Base-by-base conservation (phyloP, 2,888 invertebrate species). In the Drosophila meridionalis region DNA sequence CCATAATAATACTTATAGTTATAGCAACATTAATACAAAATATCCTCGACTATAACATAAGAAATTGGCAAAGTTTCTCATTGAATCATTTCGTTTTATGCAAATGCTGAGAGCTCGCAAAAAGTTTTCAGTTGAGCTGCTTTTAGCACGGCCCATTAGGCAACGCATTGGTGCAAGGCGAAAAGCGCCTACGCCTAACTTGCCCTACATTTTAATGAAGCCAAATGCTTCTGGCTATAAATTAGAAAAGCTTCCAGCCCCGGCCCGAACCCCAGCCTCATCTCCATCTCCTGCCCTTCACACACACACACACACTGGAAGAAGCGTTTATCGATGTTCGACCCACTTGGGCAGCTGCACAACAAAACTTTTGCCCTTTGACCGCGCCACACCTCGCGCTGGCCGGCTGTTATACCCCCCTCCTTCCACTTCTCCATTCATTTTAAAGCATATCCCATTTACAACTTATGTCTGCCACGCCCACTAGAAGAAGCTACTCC, bases 81-180 rank as follows among this genome's bases (percentile, higher is more conserved):
- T 20, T 69, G 42, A 45, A 38, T 14, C 36, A 34, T 59, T 63
- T 40, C 38, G 32, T 53, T 57, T 62, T 50, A 85, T 89, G 84
- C 82, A 85, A 89, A 85, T 85, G 71, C 28, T 28, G 53, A 68
- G 55, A 50, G 61, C 56, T 69, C 40, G 50, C 28, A n/a, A 60
- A 83, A 84, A 87, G 73, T 89, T 89, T 85, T 82, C 87, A 87
- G 85, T 87, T 80, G 68, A 89, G 82, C 72, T 73, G 75, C 80
- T 85, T 80, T 82, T 78, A 66, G 53, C 80, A 82, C 82, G 78
- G 90, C 73, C 89, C 87, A 90, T 90, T 87, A 90, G 67, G 78
- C 89, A 82, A 69, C 69, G 87, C 89, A 79, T 68, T 69, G 59
- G 75, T 67, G 68, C 87, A 83, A 70, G 69, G 69, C 84, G 42